Evolutionary conservation across 2,113 vertebrate species (phyloP).

Genomic region (Arenaria interpres): DNA sequence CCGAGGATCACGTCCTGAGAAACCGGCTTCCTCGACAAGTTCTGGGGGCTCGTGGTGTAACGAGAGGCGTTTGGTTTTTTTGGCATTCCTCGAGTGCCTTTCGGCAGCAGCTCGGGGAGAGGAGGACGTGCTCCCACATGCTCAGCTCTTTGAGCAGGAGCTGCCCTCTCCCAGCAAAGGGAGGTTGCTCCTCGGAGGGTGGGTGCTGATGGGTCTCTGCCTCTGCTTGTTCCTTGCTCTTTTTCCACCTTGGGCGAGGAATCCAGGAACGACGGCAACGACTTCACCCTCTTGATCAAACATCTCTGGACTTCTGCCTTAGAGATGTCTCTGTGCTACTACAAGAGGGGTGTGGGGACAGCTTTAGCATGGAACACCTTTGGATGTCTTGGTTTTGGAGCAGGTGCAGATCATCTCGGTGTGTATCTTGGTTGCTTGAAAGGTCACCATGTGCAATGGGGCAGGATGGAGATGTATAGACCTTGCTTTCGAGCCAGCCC

Average conservation of each 20-base stretch:
- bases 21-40: not conserved
- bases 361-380: fast-evolving
- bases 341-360: not conserved
- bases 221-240: not conserved
- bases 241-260: not conserved
- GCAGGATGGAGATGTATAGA: not conserved
- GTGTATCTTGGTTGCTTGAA: not conserved
- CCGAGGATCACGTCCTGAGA: not conserved
- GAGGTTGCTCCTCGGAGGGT: not conserved
- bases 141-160: not conserved
- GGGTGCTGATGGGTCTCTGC: not conserved
- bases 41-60: not conserved
- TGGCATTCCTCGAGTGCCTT: not conserved
- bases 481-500: not conserved
- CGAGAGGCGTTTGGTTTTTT: not conserved
- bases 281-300: not conserved
- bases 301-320: not conserved
- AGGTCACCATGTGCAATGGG: not conserved
- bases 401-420: not conserved
- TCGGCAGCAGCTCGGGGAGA: not conserved
- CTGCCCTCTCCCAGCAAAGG: not conserved
- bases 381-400: fast-evolving
- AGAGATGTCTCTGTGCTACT: not conserved
- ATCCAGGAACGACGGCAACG: fast-evolving
- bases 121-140: not conserved